phyloP scores from a whole-genome alignment of 2,888 invertebrate species.

The Eristalis arbustorum region DNA sequence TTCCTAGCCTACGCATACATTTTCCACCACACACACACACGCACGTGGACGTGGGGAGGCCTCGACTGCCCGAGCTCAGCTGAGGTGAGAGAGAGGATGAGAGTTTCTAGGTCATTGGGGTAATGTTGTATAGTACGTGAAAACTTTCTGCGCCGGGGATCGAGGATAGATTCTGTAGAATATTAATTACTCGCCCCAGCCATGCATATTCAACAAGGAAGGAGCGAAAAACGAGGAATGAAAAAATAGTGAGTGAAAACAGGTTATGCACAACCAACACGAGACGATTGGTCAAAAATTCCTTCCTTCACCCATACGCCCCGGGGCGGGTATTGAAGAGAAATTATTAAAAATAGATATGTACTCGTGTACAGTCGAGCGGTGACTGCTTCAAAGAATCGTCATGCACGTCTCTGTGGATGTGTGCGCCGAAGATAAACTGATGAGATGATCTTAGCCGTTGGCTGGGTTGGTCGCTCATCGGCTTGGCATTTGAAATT shows the following conservation, averaged over 20 bases:
- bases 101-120: conserved; percentile 19
- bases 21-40: neutral
- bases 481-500: conserved; percentile 22
- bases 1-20: conserved; percentile 1
- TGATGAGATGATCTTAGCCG: neutral
- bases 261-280: neutral
- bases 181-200: conserved; percentile 16
- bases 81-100: neutral
- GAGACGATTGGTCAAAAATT: conserved; percentile 37
- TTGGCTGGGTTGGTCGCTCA: neutral
- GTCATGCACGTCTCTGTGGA: neutral
- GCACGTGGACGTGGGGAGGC: neutral
- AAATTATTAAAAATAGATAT: conserved; percentile 35
- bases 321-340: neutral
- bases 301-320: neutral
- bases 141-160: conserved; percentile 6
- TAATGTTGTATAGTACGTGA: conserved; percentile 30
- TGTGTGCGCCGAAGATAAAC: neutral
- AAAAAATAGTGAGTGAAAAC: neutral
- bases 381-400: neutral
- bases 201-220: conserved; percentile 9
- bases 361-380: neutral
- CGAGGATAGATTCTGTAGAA: conserved; percentile 13
- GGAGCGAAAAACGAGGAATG: neutral
- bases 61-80: too few relatives aligned